Percentiles rank a stretch among this genome's conserved stretches.
phyloP scores from a whole-genome alignment of 2,797 vertebrate species.

The Anisognathus igniventris region DNA sequence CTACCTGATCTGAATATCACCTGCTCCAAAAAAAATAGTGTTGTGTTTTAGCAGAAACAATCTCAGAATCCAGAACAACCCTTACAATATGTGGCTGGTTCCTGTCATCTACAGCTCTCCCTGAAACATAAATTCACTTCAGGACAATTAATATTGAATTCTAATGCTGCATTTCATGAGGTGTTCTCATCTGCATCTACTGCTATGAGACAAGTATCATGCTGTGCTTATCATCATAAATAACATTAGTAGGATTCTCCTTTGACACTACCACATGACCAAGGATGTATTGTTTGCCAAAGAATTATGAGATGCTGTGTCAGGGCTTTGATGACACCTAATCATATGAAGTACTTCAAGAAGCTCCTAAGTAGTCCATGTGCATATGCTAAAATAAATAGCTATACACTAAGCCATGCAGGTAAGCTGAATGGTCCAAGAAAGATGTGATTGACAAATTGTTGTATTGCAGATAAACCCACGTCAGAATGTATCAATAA shows the following conservation, averaged over 20 bases:
- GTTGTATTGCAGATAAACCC: background rate
- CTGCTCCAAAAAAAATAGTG: background rate
- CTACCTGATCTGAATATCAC: background rate
- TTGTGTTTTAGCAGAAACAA: background rate
- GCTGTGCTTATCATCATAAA: background rate
- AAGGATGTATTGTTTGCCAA: conserved; percentile 44
- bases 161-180: background rate
- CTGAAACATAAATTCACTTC: background rate
- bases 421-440: background rate
- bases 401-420: background rate
- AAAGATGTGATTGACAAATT: background rate
- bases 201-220: background rate
- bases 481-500: conserved; percentile 1
- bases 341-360: background rate
- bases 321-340: background rate
- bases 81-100: background rate
- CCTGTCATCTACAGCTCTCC: background rate
- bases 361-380: background rate
- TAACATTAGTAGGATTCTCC: background rate
- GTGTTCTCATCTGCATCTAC: background rate
- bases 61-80: background rate
- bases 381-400: background rate
- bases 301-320: conserved; percentile 3
- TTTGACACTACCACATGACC: background rate
- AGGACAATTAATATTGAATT: background rate